Conservation (phyloP, 2,797 vertebrate genomes). For the Cyprinodon diabolis region DNA sequence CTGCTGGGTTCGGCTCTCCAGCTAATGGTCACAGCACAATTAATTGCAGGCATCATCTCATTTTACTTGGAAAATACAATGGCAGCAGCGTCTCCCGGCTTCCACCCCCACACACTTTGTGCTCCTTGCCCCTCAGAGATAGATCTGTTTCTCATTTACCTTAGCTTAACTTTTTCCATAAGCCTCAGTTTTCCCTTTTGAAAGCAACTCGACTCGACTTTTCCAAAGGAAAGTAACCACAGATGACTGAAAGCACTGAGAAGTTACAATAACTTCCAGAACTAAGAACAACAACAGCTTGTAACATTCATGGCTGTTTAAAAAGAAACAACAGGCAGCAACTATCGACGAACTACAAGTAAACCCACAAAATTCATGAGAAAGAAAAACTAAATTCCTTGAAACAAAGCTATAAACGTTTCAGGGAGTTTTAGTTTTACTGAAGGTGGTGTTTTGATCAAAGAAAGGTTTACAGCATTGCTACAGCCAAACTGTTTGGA, state of each 20-base stretch:
- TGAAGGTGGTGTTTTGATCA: neutral
- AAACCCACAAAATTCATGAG: neutral
- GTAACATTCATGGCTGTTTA: slow-evolving; percentile 20
- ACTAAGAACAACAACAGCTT: neutral
- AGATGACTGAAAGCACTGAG: slow-evolving; percentile 23
- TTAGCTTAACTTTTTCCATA: slow-evolving; percentile 43
- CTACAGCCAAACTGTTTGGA: neutral
- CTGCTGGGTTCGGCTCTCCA: slow-evolving; percentile 51
- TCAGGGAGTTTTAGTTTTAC: neutral
- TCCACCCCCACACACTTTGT: slow-evolving; percentile 10
- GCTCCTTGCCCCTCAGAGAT: slow-evolving; percentile 13
- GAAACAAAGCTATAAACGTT: neutral
- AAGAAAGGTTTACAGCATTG: neutral
- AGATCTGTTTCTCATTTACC: slow-evolving; percentile 59
- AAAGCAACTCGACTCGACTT: slow-evolving; percentile 7
- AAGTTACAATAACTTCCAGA: slow-evolving; percentile 29
- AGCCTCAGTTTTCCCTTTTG: slow-evolving; percentile 18
- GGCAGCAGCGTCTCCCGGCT: slow-evolving; percentile 8
- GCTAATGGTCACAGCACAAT: slow-evolving; percentile 62
- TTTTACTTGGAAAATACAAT: slow-evolving; percentile 56
- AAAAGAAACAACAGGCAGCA: neutral
- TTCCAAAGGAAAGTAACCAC: slow-evolving; percentile 2
- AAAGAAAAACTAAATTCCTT: neutral
- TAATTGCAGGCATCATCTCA: slow-evolving; percentile 67
- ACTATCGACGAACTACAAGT: neutral